Base-by-base conservation (phyloP, 2,113 vertebrate genomes). In the Sorex araneus region DNA sequence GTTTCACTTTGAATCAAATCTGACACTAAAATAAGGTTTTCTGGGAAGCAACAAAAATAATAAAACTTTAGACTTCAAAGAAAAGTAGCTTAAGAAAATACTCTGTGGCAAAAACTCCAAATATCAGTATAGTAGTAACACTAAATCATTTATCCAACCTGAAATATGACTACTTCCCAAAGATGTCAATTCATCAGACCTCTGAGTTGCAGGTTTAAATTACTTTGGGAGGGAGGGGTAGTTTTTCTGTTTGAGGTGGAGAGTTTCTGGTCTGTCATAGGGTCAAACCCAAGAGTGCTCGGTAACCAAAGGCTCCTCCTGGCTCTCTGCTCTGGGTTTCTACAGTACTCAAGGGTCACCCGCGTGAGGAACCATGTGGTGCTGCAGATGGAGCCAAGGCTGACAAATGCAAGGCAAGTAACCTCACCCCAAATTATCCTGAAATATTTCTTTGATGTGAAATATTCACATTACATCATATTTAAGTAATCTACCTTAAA, bases 21-120 rank as follows among this genome's bases (percentile, higher is more conserved):
- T 91, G 80, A 94, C 76, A 87, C 21, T 92, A 34, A 94, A 94
- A 84, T 91, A 45, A 90, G 64, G 81, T 93, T 94, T 95, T 94
- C 76, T 86, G 89, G 87, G 91, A 92, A 96, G 92, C 45, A 84
- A 77, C 40, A 94, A 92, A 28, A 96, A 92, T 86, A 94, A 90
- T 50, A 95, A 75, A 96, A 89, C 50, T 94, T 84, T 60, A 84
- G 81, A 43, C 70, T 90, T 82, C 78, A 94, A 94, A 95, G 84
- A 94, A 95, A 93, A 21, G 71, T 3, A 87, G 50, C 30, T 87
- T 64, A 82, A 84, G 23, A 90, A 90, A 95, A 95, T 82, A 75
- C 25, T 67, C 12, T 90, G 36, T 30, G 40, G 66, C 83, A 95
- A 95, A 93, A 84, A 90, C 34, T 91, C 74, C 87, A 93, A 93